Base-by-base conservation (phyloP, 2,797 vertebrate species). In the Zonotrichia albicollis region DNA sequence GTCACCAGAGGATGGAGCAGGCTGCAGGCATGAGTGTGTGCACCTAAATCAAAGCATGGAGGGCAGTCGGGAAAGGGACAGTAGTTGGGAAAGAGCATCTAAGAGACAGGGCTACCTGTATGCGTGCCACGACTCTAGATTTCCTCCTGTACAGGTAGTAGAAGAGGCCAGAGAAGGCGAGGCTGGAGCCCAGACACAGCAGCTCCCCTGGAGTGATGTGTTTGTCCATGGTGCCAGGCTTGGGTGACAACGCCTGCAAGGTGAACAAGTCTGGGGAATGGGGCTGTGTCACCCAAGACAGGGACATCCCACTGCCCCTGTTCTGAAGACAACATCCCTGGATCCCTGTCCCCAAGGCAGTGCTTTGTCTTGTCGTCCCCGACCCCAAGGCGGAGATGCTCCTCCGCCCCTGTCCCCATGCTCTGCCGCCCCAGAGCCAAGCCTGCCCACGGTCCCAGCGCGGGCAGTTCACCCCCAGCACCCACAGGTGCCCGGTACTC, bases 101-200 rank as follows among this genome's bases (percentile, higher is more conserved):
- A 77, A 68, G 50, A 58, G 42, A 68, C 30, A 10, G 25, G 12
- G 38, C 77, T 89, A 99, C 99, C 95, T 98, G 97, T 40, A 99
- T 97, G 82, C 96, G 98, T 12, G 98, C 93, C 55, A 98, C 83
- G 3, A 96, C 97, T 57, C 90, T 96, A 87, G 93, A 96, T 90
- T 98, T 98, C 96, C 95, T 98, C 84, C 94, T 97, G 93, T 99
- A 98, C 67, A 98, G 71, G 95, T 98, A 98, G 93, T 98, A 99
- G 91, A 98, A 98, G 62, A 99, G 84, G 26, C 98, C 97, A 16
- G 98, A 98, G 70, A 99, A 82, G 51, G 98, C 98, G 2, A 99
- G 68, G 95, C 98, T 98, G 90, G 98, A 97, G 30, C 98, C 98
- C 43, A 98, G 93, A 94, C 98, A 98, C 38, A 98, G 93, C 19